phyloP scores from a whole-genome alignment of 2,888 invertebrate genomes.

The Lochmaea capreae region DNA sequence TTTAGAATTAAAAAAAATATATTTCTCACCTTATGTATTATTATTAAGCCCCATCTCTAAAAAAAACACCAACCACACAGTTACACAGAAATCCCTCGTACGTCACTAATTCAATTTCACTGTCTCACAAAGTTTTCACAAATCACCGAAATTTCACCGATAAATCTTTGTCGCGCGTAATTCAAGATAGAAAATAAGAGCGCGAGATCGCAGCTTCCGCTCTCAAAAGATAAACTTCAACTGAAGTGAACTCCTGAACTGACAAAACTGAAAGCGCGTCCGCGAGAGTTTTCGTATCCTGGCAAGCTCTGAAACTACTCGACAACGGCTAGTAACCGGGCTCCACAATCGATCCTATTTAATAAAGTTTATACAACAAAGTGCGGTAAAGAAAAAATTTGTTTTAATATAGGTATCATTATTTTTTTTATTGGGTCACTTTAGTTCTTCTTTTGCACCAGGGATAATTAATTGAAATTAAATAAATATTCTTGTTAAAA shows the following conservation, averaged over 20 bases:
- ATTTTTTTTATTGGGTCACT: too few species aligned
- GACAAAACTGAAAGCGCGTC: constrained; percentile 23
- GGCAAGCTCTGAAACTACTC: constrained; percentile 17
- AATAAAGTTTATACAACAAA: not conserved
- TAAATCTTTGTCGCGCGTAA: constrained; percentile 22
- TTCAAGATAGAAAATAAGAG: constrained; percentile 2
- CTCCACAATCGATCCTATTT: constrained; percentile 1
- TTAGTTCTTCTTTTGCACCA: too few species aligned
- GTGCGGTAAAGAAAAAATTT: not conserved
- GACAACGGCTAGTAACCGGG: not conserved
- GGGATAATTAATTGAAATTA: too few species aligned
- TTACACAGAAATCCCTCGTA: constrained; percentile 11
- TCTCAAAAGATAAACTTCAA: constrained; percentile 18
- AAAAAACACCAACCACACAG: constrained; percentile 6
- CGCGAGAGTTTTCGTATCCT: constrained; percentile 9
- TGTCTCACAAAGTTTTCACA: constrained; percentile 19
- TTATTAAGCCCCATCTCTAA: constrained; percentile 24
- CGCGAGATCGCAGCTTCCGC: constrained; percentile 14
- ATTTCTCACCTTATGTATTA: constrained; percentile 22
- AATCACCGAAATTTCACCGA: constrained; percentile 18
- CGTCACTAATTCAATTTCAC: too few species aligned
- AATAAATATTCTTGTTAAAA: too few species aligned
- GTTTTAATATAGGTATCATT: not conserved
- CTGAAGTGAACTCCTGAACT: constrained; percentile 19
- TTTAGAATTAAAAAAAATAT: not conserved